Conservation (phyloP, 1,140 invertebrate species). For the Palaemon carinicauda region DNA sequence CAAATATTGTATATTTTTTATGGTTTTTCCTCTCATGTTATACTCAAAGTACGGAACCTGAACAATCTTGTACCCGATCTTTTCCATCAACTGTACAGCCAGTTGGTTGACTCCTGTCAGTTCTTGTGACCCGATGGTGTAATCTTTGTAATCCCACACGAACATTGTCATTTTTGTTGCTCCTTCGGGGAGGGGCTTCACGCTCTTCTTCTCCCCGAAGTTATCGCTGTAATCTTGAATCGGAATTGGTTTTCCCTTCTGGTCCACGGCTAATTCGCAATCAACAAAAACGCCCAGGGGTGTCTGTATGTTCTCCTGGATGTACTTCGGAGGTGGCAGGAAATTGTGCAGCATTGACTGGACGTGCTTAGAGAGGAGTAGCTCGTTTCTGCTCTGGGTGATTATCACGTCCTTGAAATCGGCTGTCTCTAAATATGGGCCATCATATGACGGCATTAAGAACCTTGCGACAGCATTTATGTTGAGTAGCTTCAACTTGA, state of each 20-base stretch:
- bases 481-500: conserved; percentile 40
- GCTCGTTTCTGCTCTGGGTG: conserved; percentile 17
- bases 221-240: conserved; percentile 21
- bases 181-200: conserved; percentile 7
- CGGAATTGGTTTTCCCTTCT: conserved; percentile 20
- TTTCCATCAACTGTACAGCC: conserved; percentile 13
- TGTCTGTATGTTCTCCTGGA: conserved; percentile 22
- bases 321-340: conserved; percentile 35
- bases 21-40: conserved; percentile 26
- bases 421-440: conserved; percentile 6
- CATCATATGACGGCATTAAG: neutral
- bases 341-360: conserved; percentile 32
- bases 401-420: conserved; percentile 34
- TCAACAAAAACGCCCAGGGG: conserved; percentile 22
- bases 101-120: conserved; percentile 22
- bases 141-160: conserved; percentile 38
- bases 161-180: conserved; percentile 17
- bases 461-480: conserved; percentile 26
- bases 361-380: conserved; percentile 19
- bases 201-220: neutral
- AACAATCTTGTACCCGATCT: conserved; percentile 3
- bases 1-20: conserved; percentile 43
- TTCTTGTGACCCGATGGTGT: conserved; percentile 22
- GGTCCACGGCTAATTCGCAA: conserved; percentile 2
- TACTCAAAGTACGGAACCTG: conserved; percentile 40